phyloP scores from a whole-genome alignment of 2,113 vertebrate species.

The Chaetodon trifascialis region DNA sequence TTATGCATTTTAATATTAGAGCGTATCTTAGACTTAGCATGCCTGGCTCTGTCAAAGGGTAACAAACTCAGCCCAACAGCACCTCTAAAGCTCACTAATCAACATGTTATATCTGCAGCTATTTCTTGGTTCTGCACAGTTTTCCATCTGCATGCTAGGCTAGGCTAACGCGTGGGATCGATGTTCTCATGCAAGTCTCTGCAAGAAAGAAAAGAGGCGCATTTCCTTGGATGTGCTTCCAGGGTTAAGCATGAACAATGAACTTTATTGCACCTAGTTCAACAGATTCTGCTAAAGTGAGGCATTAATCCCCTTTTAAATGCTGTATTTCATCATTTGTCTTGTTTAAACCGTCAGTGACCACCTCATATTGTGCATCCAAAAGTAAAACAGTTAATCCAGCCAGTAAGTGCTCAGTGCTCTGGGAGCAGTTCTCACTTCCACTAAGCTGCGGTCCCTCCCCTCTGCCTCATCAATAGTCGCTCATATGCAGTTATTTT shows the following conservation, averaged over 20 bases:
- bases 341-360: neutral
- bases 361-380: neutral
- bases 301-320: neutral
- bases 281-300: constrained; percentile 3
- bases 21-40: too few species aligned
- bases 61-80: too few species aligned
- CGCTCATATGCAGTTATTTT: constrained; percentile 28
- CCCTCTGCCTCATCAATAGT: constrained; percentile 8
- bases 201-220: neutral
- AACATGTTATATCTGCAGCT: too few species aligned
- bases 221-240: neutral
- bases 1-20: too few species aligned
- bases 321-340: neutral
- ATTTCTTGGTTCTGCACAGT: neutral
- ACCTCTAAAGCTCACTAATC: too few species aligned
- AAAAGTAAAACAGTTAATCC: constrained; percentile 8
- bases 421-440: neutral
- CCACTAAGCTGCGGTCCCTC: neutral
- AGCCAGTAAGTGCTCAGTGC: neutral
- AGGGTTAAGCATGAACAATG: neutral
- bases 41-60: too few species aligned
- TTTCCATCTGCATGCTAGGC: neutral
- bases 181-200: neutral
- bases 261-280: neutral
- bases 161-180: neutral